phyloP scores from a whole-genome alignment of 2,888 invertebrate species.

The Melangyna quadrimaculata region DNA sequence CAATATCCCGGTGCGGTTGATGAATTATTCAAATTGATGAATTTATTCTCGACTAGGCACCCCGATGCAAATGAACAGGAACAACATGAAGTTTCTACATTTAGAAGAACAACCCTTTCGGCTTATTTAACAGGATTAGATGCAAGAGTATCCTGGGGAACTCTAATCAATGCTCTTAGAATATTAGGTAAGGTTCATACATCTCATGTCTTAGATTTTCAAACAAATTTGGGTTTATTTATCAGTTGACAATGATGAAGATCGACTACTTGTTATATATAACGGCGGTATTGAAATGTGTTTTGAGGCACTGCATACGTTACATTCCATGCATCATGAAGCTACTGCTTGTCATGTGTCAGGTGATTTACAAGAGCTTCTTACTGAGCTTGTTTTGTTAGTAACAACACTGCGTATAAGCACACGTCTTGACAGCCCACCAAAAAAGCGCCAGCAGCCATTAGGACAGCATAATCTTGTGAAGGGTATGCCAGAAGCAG shows the following conservation, averaged over 20 bases:
- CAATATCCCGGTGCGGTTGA: constrained; percentile 96
- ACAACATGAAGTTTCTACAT: constrained; percentile 91
- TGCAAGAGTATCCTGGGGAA: constrained; percentile 95
- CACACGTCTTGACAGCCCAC: constrained; percentile 79
- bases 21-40: constrained; percentile 94
- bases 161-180: constrained; percentile 94
- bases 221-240: constrained; percentile 16
- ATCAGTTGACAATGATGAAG: constrained; percentile 91
- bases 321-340: constrained; percentile 96
- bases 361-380: constrained; percentile 91
- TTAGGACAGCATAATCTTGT: constrained; percentile 81
- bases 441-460: constrained; percentile 78
- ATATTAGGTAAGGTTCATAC: constrained; percentile 83
- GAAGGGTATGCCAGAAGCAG: constrained; percentile 94
- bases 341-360: constrained; percentile 94
- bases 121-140: constrained; percentile 95
- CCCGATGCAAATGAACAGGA: constrained; percentile 89
- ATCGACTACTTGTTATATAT: constrained; percentile 93
- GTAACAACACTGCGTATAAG: constrained; percentile 87
- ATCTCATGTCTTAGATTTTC: background rate
- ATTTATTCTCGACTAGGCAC: constrained; percentile 92
- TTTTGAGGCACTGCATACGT: constrained; percentile 91
- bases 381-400: constrained; percentile 88
- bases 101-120: constrained; percentile 91
- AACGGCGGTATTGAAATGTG: constrained; percentile 90